Percentiles rank a stretch among this genome's conserved stretches.
Evolutionary conservation across 92 coral and sea anemone species (phyloP).

Genomic region (Pocillopora meandrina): DNA sequence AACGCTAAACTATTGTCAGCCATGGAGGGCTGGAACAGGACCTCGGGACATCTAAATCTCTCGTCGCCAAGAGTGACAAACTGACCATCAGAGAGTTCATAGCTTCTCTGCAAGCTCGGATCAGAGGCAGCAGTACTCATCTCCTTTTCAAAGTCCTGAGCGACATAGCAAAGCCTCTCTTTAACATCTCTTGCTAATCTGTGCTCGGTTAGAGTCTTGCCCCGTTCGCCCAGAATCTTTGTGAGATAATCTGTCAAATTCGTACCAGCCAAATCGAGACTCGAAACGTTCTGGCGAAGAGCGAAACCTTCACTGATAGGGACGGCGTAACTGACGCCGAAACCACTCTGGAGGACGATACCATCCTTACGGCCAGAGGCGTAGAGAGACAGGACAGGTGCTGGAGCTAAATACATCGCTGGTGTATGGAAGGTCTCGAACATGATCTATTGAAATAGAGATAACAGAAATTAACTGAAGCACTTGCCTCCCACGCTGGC

Average conservation of each 20-base stretch:
- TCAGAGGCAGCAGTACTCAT: slow-evolving; percentile 85
- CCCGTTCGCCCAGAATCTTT: slow-evolving; percentile 66
- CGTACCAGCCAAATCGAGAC: slow-evolving; percentile 75
- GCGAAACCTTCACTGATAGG: slow-evolving; percentile 78
- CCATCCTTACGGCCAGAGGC: slow-evolving; percentile 78
- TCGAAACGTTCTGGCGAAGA: slow-evolving; percentile 64
- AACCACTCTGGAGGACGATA: slow-evolving; percentile 66
- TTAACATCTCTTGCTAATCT: slow-evolving; percentile 75
- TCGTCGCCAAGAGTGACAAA: slow-evolving; percentile 92
- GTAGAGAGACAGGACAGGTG: slow-evolving; percentile 74
- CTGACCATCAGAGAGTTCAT: slow-evolving; percentile 91
- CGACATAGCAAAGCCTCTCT: slow-evolving; percentile 86
- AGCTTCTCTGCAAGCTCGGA: slow-evolving; percentile 71
- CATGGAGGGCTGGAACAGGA: slow-evolving; percentile 80
- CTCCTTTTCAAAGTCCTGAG: slow-evolving; percentile 87
- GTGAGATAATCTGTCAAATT: slow-evolving; percentile 67
- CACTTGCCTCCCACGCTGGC: background rate
- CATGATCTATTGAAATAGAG: slow-evolving; percentile 49
- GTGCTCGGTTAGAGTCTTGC: slow-evolving; percentile 55
- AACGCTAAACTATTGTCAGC: slow-evolving; percentile 69
- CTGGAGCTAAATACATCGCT: slow-evolving; percentile 70
- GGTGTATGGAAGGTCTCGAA: slow-evolving; percentile 74
- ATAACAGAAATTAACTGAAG: background rate
- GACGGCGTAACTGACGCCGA: slow-evolving; percentile 74
- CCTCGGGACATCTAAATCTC: slow-evolving; percentile 94